Conservation (phyloP, 2,888 invertebrate species). For the Gymnocheta viridis region DNA sequence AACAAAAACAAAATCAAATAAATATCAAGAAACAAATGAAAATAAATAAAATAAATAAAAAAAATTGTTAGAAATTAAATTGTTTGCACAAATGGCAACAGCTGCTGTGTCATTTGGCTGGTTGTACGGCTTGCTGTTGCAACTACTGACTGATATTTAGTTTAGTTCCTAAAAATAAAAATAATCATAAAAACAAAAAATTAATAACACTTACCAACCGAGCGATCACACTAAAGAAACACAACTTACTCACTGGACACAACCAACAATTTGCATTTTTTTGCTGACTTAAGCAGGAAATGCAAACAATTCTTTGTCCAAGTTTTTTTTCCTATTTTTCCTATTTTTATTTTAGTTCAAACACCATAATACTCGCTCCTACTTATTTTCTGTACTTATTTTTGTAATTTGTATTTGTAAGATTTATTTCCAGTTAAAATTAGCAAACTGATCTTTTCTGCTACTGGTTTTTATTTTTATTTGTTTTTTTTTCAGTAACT, state of each 20-base stretch:
- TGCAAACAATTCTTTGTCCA: constrained; percentile 48
- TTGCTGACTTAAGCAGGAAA: constrained; percentile 69
- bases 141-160: constrained; percentile 24
- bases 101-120: constrained; percentile 65
- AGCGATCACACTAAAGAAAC: constrained; percentile 29
- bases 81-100: constrained; percentile 65
- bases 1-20: constrained; percentile 23
- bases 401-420: constrained; percentile 56
- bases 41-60: constrained; percentile 40
- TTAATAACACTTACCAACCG: constrained; percentile 58
- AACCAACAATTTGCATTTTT: constrained; percentile 12
- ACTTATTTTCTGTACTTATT: constrained; percentile 50
- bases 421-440: constrained; percentile 66
- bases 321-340: constrained; percentile 18
- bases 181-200: constrained; percentile 9
- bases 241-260: neutral
- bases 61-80: constrained; percentile 49
- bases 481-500: constrained; percentile 5
- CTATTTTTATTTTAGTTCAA: constrained; percentile 38
- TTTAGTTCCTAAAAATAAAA: constrained; percentile 43
- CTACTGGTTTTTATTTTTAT: constrained; percentile 39
- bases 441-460: constrained; percentile 53
- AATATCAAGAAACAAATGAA: constrained; percentile 7
- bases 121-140: neutral
- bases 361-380: constrained; percentile 37